phyloP scores from a whole-genome alignment of 2,113 vertebrate species.

The Natator depressus region DNA sequence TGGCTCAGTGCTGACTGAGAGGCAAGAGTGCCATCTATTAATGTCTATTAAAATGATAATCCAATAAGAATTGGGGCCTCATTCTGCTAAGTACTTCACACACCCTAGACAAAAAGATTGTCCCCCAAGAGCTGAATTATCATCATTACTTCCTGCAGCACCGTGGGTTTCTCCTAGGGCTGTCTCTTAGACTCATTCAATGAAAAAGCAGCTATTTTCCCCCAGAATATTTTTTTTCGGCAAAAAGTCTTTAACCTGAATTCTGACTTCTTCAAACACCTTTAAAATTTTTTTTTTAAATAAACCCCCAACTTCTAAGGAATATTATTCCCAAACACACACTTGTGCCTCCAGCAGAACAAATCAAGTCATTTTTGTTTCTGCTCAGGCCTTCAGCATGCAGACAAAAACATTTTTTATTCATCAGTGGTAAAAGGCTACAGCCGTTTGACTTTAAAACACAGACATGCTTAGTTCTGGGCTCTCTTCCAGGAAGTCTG shows the following conservation, averaged over 20 bases:
- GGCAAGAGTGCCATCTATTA: neutral
- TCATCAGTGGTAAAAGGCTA: conserved; percentile 68
- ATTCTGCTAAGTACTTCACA: neutral
- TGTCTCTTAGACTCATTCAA: neutral
- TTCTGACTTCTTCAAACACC: neutral
- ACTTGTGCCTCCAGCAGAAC: conserved; percentile 43
- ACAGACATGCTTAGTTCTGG: conserved; percentile 67
- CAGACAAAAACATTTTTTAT: conserved; percentile 69
- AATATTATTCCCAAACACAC: conserved; percentile 21
- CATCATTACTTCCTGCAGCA: neutral
- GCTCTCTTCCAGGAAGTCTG: conserved; percentile 71
- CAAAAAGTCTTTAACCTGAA: neutral
- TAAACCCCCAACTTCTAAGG: neutral
- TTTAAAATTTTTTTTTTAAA: neutral
- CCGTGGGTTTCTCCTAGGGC: neutral
- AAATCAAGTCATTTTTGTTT: conserved; percentile 38
- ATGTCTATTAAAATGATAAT: neutral
- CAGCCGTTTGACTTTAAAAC: conserved; percentile 70
- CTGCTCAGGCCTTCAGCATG: conserved; percentile 39
- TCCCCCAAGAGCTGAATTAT: neutral
- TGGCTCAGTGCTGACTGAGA: neutral
- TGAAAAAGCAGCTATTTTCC: neutral
- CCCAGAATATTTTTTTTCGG: neutral
- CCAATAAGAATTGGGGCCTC: neutral
- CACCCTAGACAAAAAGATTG: neutral